phyloP scores from a whole-genome alignment of 2,113 vertebrate species.

The Hylia prasina region DNA sequence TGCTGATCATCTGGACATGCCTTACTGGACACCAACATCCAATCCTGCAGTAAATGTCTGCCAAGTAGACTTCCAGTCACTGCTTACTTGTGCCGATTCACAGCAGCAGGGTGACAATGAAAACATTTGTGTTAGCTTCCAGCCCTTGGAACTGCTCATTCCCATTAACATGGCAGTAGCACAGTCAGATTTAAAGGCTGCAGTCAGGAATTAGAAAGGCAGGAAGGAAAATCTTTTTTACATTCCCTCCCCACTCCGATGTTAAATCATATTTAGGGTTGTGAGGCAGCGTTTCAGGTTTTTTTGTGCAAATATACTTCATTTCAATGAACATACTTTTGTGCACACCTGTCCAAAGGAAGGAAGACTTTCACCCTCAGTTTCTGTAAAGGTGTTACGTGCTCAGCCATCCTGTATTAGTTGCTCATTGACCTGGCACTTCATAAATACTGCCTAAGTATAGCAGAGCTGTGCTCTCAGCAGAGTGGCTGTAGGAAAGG shows the following conservation, averaged over 20 bases:
- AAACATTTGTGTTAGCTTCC: neutral
- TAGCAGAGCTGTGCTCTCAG: neutral
- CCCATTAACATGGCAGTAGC: neutral
- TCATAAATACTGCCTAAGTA: neutral
- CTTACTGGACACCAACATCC: neutral
- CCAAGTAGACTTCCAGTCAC: neutral
- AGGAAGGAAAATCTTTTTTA: neutral
- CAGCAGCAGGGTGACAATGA: neutral
- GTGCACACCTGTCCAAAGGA: neutral
- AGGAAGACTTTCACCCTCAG: neutral
- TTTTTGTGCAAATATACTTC: neutral
- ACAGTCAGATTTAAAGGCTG: neutral
- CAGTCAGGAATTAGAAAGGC: neutral
- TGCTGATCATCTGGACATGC: neutral
- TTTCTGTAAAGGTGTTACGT: neutral
- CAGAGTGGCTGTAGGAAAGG: neutral
- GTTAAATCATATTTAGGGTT: neutral
- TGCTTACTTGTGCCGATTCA: constrained; percentile 25
- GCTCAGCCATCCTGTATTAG: neutral
- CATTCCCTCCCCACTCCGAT: neutral
- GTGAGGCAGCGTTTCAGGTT: neutral
- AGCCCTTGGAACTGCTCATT: neutral
- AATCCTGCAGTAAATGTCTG: neutral
- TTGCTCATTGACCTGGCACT: neutral
- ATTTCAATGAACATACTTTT: neutral